Evolutionary conservation across 2,113 vertebrate genomes (phyloP).

Genomic region (Hippocampus barbouri): DNA sequence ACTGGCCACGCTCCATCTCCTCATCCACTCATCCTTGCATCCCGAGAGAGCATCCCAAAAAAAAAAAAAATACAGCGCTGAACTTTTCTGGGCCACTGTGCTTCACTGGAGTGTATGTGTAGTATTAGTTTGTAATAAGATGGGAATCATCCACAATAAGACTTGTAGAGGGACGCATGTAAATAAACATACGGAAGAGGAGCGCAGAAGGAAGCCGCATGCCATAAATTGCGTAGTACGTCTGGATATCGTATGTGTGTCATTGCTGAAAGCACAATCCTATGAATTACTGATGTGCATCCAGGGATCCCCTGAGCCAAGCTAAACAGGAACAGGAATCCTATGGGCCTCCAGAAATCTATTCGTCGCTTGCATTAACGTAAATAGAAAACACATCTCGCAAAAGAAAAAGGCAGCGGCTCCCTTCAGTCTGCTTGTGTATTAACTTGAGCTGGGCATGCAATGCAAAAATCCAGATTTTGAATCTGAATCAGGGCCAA

Average conservation of each 20-base stretch:
- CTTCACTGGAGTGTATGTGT: conserved; percentile 12
- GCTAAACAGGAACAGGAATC: conserved; percentile 48
- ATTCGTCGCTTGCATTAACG: conserved; percentile 22
- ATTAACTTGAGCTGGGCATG: neutral
- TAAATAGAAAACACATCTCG: conserved; percentile 13
- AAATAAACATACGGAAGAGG: neutral
- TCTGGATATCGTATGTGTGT: conserved; percentile 43
- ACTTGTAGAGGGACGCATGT: neutral
- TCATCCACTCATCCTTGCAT: conserved; percentile 27
- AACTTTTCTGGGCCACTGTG: conserved; percentile 58
- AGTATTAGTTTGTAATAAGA: neutral
- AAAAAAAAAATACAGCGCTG: conserved; percentile 45
- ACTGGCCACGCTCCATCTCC: conserved; percentile 43
- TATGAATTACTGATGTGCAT: conserved; percentile 50
- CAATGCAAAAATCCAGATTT: too few relatives aligned
- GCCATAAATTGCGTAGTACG: conserved; percentile 13
- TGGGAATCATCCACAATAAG: neutral
- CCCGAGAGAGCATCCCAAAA: conserved; percentile 21
- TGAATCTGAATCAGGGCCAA: too few relatives aligned
- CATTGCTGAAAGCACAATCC: conserved; percentile 29
- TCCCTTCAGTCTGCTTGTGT: neutral
- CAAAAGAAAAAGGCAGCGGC: neutral
- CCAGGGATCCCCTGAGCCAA: conserved; percentile 17
- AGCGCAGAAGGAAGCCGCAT: neutral
- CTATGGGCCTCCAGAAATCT: conserved; percentile 39